Evolutionary conservation across 2,113 vertebrate species (phyloP).

Genomic region (Lampris megalopsis): DNA sequence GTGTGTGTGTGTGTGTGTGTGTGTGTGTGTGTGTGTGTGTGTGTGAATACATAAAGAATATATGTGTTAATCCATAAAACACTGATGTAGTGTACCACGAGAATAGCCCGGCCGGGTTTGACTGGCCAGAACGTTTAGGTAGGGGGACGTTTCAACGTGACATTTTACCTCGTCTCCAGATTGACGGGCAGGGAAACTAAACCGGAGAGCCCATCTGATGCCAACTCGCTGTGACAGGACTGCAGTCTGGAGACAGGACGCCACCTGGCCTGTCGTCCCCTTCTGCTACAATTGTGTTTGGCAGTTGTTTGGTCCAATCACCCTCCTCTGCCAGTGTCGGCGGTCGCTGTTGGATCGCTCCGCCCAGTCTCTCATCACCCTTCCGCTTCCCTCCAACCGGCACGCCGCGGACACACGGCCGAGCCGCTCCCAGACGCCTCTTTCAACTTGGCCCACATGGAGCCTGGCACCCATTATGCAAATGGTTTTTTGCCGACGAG

Average conservation of each 20-base stretch:
- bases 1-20: too few relatives aligned
- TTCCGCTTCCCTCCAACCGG: slow-evolving; percentile 25
- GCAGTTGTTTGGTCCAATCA: slow-evolving; percentile 68
- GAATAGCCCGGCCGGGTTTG: slow-evolving; percentile 11
- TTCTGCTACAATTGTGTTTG: slow-evolving; percentile 44
- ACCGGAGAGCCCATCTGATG: slow-evolving; percentile 34
- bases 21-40: too few relatives aligned
- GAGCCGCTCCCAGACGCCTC: background rate
- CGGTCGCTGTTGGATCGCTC: background rate
- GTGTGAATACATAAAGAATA: too few relatives aligned
- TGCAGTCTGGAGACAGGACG: background rate
- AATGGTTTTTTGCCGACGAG: slow-evolving; percentile 28
- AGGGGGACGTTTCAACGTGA: slow-evolving; percentile 27
- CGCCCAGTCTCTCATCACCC: background rate
- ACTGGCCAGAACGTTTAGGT: slow-evolving; percentile 8
- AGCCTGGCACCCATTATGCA: slow-evolving; percentile 37
- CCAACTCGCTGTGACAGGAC: slow-evolving; percentile 23
- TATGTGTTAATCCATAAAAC: too few relatives aligned
- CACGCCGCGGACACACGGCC: slow-evolving; percentile 6
- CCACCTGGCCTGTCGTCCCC: slow-evolving; percentile 34
- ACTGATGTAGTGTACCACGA: background rate
- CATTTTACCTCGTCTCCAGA: slow-evolving; percentile 18
- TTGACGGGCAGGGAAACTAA: slow-evolving; percentile 51
- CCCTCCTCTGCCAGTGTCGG: slow-evolving; percentile 33
- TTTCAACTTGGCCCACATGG: slow-evolving; percentile 15